phyloP scores from a whole-genome alignment of 2,888 invertebrate species.

The Drosophila paramelanica region DNA sequence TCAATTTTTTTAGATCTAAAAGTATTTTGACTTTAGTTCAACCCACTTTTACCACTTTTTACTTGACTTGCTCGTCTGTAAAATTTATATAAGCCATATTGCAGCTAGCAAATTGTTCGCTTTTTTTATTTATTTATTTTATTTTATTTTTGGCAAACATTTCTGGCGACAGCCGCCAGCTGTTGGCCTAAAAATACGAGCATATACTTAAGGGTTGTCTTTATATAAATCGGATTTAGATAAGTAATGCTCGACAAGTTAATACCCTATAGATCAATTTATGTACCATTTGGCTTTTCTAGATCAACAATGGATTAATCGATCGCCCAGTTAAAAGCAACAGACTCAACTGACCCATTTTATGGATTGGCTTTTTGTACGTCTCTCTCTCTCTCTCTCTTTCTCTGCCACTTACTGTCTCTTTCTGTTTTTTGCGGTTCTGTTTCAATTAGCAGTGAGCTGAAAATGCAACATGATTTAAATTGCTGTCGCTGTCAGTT shows the following conservation, averaged over 20 bases:
- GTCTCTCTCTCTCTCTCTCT: not conserved
- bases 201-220: constrained; percentile 10
- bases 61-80: not conserved
- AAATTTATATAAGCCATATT: constrained; percentile 4
- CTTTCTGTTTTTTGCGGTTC: not conserved
- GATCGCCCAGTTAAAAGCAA: not conserved
- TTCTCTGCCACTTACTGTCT: not conserved
- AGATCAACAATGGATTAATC: not conserved
- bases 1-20: too few relatives aligned
- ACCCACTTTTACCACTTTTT: not conserved
- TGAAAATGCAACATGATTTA: constrained; percentile 75
- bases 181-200: constrained; percentile 31
- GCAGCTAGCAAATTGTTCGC: constrained; percentile 18
- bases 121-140: constrained; percentile 2
- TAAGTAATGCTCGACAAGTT: not conserved
- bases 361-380: constrained; percentile 11
- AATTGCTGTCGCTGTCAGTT: constrained; percentile 82
- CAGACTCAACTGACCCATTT: constrained; percentile 48
- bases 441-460: constrained; percentile 54
- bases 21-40: not conserved
- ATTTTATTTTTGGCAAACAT: constrained; percentile 39
- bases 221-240: not conserved
- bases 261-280: not conserved
- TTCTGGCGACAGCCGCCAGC: constrained; percentile 35
- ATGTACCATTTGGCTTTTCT: too few relatives aligned